Conservation (phyloP, 1,140 invertebrate species). For the Drosophila oshimai region DNA sequence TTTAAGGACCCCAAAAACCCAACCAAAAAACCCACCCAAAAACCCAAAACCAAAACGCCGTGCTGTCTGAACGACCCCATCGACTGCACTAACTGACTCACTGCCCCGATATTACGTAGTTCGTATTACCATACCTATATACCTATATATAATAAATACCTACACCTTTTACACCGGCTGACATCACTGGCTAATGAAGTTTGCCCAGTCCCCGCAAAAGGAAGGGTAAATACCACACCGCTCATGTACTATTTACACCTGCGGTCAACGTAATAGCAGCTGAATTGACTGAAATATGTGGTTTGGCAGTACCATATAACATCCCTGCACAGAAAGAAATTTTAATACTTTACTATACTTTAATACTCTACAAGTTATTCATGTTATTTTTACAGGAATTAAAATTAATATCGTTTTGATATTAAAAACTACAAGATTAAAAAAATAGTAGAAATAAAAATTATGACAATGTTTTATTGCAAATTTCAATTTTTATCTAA, state of each 20-base stretch:
- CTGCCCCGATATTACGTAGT: background rate
- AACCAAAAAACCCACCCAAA: no score
- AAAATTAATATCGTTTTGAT: no score
- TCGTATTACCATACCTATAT: no score
- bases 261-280: constrained; percentile 15
- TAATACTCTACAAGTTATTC: no score
- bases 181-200: constrained; percentile 39
- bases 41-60: constrained; percentile 21
- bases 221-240: constrained; percentile 8
- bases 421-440: no score
- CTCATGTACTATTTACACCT: background rate
- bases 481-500: no score
- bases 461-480: no score
- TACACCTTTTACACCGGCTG: constrained; percentile 16
- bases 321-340: background rate
- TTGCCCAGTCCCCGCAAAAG: constrained; percentile 4
- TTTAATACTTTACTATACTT: background rate
- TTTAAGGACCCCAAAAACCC: no score
- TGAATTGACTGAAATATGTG: constrained; percentile 15
- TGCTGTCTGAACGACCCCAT: constrained; percentile 33
- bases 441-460: no score
- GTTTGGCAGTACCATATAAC: background rate
- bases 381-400: no score
- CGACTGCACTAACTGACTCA: constrained; percentile 25
- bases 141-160: no score